Evolutionary conservation across 2,113 vertebrate species (phyloP).

Genomic region (Oriolus oriolus): DNA sequence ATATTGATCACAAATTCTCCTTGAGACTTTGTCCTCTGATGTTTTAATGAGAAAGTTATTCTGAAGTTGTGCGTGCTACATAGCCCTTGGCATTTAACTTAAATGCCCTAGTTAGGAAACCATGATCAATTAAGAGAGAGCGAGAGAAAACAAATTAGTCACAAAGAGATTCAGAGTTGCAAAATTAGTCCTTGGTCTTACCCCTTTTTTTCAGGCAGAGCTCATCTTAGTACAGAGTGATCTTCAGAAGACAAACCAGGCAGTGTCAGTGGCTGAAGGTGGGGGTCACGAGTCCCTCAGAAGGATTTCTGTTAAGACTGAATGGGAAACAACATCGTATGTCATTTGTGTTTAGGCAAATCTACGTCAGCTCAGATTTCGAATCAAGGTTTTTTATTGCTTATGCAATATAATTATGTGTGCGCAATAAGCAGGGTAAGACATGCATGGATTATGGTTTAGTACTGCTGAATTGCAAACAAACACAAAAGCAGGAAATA

Average conservation of each 20-base stretch:
- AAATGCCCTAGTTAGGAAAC: not conserved
- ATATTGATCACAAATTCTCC: slow-evolving; percentile 21
- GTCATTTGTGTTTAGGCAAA: not conserved
- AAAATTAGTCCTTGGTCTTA: not conserved
- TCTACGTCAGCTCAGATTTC: not conserved
- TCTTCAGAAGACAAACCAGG: not conserved
- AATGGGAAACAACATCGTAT: not conserved
- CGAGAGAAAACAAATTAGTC: not conserved
- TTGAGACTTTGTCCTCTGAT: slow-evolving; percentile 1
- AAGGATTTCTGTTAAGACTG: not conserved
- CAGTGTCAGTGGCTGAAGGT: not conserved
- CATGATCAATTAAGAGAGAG: not conserved
- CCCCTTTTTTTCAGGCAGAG: not conserved
- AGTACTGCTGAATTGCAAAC: not conserved
- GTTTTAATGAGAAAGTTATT: slow-evolving; percentile 5
- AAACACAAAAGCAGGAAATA: not conserved
- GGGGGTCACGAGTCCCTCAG: not conserved
- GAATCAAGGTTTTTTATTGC: not conserved
- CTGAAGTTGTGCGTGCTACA: not conserved
- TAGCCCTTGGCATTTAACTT: not conserved
- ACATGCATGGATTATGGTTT: not conserved
- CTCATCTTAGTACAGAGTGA: not conserved
- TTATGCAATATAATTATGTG: not conserved
- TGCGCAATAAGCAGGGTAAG: not conserved
- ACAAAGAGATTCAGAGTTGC: not conserved